Evolutionary conservation across 2,797 vertebrate species (phyloP).

Genomic region (Manis pentadactyla): DNA sequence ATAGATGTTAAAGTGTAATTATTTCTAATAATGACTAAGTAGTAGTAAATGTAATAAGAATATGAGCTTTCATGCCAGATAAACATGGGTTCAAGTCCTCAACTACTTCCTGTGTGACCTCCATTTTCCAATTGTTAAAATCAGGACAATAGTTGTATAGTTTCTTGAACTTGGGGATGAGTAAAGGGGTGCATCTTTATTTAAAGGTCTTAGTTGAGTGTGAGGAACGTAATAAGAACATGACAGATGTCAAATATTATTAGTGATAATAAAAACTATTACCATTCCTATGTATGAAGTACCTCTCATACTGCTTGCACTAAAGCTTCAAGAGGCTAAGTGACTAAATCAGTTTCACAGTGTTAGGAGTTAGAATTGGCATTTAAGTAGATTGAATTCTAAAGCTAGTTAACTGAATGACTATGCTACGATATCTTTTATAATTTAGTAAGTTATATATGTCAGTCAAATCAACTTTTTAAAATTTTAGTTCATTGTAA

Average conservation of each 20-base stretch:
- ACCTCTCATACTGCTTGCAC: neutral
- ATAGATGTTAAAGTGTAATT: neutral
- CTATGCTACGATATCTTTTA: neutral
- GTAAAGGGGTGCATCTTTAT: conserved; percentile 3
- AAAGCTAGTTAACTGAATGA: conserved; percentile 37
- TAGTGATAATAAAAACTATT: neutral
- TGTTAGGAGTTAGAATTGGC: neutral
- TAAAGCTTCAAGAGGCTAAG: neutral
- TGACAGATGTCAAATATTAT: neutral
- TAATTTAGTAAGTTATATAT: neutral
- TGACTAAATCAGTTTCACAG: neutral
- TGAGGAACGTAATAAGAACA: neutral
- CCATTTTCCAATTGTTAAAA: neutral
- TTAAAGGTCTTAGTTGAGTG: neutral
- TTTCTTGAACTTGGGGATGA: neutral
- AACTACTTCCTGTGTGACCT: neutral
- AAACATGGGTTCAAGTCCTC: neutral
- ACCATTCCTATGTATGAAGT: neutral
- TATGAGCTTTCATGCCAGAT: neutral
- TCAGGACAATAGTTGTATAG: neutral
- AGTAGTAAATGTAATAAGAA: conserved; percentile 15
- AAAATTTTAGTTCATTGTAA: neutral
- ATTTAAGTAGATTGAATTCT: conserved; percentile 35
- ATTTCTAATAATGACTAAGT: neutral
- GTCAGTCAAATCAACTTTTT: neutral